Evolutionary conservation across 2,888 invertebrate genomes (phyloP).

Genomic region (Epirrhoe tristata): DNA sequence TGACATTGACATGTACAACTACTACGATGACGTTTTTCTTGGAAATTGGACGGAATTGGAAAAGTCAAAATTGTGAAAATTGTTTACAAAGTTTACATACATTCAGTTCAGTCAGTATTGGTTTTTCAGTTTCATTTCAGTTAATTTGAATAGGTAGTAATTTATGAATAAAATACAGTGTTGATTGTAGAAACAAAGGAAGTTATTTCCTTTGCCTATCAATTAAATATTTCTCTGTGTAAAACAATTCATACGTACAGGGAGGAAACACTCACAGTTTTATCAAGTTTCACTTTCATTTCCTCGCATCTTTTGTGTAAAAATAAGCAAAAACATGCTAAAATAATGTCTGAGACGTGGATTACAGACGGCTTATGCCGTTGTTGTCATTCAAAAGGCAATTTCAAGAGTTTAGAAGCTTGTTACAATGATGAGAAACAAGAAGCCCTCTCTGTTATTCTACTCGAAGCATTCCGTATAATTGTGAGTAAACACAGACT

Average conservation of each 20-base stretch:
- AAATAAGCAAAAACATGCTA: too few relatives aligned
- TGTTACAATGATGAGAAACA: slow-evolving; percentile 52
- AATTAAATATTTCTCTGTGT: too few relatives aligned
- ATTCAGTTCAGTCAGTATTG: too few relatives aligned
- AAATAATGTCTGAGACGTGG: slow-evolving; percentile 58
- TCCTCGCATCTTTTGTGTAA: background rate
- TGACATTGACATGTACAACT: slow-evolving; percentile 4
- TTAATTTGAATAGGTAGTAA: too few relatives aligned
- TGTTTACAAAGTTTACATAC: too few relatives aligned
- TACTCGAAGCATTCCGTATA: slow-evolving; percentile 63
- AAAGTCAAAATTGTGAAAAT: too few relatives aligned
- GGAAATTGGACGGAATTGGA: too few relatives aligned
- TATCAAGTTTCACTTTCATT: background rate
- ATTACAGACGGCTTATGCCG: slow-evolving; percentile 64
- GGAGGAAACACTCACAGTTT: background rate
- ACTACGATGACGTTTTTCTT: background rate
- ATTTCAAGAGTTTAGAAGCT: slow-evolving; percentile 57
- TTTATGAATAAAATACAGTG: too few relatives aligned
- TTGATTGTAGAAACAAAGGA: too few relatives aligned
- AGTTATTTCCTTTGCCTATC: too few relatives aligned
- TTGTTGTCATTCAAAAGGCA: slow-evolving; percentile 69
- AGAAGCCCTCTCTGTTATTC: slow-evolving; percentile 59
- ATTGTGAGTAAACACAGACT: slow-evolving; percentile 55
- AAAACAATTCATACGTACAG: too few relatives aligned
- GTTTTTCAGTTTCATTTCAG: too few relatives aligned